Conservation (phyloP, 2,888 invertebrate species). For the Sesia bembeciformis region DNA sequence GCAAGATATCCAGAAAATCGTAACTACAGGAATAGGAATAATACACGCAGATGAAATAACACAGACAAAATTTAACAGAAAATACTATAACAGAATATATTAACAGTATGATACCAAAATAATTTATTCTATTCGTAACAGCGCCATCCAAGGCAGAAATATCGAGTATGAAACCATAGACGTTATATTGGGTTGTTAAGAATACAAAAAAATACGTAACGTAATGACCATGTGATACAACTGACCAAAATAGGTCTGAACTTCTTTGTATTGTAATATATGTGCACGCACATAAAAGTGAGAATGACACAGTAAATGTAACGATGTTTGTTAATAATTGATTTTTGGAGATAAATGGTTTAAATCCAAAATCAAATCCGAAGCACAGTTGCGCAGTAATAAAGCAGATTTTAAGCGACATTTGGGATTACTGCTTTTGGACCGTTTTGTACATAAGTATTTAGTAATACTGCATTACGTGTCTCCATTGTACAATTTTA, state of each 20-base stretch:
- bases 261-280: no score
- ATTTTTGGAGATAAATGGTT: not conserved
- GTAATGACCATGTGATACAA: not conserved
- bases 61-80: no score
- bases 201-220: not conserved
- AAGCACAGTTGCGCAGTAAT: not conserved
- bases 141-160: not conserved
- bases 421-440: no score
- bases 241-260: no score
- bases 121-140: not conserved
- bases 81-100: not conserved
- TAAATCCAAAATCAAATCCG: not conserved
- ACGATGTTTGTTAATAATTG: not conserved
- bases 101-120: not conserved
- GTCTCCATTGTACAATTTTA: no score
- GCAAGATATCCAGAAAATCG: not conserved
- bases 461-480: no score
- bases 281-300: no score
- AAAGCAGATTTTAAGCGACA: not conserved
- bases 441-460: no score
- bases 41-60: no score
- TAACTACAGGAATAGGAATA: not conserved
- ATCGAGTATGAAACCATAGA: not conserved
- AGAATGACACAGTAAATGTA: not conserved
- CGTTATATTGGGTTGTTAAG: not conserved